phyloP scores from a whole-genome alignment of 1,140 invertebrate species.

The Achroia grisella region DNA sequence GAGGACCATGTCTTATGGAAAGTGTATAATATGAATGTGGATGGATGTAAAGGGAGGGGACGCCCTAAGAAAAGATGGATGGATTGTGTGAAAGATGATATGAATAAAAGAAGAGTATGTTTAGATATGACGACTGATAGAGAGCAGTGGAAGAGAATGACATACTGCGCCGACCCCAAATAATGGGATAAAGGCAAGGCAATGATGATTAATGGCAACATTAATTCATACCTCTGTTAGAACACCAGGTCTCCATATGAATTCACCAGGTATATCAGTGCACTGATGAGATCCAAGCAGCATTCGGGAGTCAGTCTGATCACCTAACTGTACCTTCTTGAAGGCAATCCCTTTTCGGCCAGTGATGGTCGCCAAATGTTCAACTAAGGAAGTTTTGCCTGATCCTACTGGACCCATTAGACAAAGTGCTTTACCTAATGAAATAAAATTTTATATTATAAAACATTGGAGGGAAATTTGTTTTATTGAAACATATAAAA shows the following conservation, averaged over 20 bases:
- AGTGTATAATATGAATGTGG: too few species aligned
- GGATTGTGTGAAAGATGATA: too few species aligned
- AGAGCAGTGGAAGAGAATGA: too few species aligned
- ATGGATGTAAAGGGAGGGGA: too few species aligned
- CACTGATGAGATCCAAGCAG: conserved; percentile 95
- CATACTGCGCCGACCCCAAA: too few species aligned
- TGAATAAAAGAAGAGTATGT: too few species aligned
- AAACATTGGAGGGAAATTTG: too few species aligned
- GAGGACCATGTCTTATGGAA: too few species aligned
- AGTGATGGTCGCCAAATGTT: conserved; percentile 88
- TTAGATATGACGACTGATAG: too few species aligned
- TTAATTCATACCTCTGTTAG: conserved; percentile 80
- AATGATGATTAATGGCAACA: not conserved
- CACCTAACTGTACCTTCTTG: conserved; percentile 93
- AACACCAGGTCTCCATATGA: conserved; percentile 95
- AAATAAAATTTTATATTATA: not conserved
- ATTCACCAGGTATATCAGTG: conserved; percentile 97
- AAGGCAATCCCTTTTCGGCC: conserved; percentile 77
- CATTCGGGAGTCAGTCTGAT: conserved; percentile 98
- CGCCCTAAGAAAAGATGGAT: too few species aligned
- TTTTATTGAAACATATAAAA: too few species aligned
- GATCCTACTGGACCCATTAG: conserved; percentile 94
- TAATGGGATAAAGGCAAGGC: too few species aligned
- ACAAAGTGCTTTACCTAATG: conserved; percentile 82
- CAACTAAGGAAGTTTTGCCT: conserved; percentile 94